Evolutionary conservation across 2,797 vertebrate species (phyloP), one percentile per base, ranked within the genome.

Genomic region (Triplophysa yarkandensis): DNA sequence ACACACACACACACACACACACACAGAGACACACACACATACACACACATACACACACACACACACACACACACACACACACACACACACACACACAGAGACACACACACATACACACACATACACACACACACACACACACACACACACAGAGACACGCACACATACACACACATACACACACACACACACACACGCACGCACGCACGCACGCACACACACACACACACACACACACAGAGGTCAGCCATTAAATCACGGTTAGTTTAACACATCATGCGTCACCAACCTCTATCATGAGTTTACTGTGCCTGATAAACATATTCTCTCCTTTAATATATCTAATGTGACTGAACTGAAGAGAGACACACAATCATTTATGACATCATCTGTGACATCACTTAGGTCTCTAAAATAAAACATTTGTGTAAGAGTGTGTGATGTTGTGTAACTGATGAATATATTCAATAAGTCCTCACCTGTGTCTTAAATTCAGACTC

Each of bases 231-330:
- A 54, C 61, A 60, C 34, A 66, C 14, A 68, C 52, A 46, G 19
- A 3, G 25, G 32, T 52, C 14, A 10, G 27, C 30, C 16, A 6
- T 44, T 19, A 52, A 17, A 32, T 54, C 52, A 16, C 58, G 39
- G 28, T 70, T 46, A 61, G 52, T 36, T 19, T 25, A 36, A 52
- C 28, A 36, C 25, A 23, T 54, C 74, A 80, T 76, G 80, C 82
- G 68, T 73, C 93, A 95, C 94, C 89, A 92, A 94, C 94, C 94
- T 95, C 93, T 91, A 95, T 92, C 93, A 95, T 94, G 90, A 95
- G 93, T 88, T 90, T 93, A 94, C 93, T 94, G 94, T 95, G 94
- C 92, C 93, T 95, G 91, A 94, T 91, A 94, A 93, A 95, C 87
- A 95, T 92, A 94, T 93, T 94, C 92, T 93, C 93, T 92, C 93